Evolutionary conservation across 2,797 vertebrate genomes (phyloP), one percentile per base, ranked within the genome.

Genomic region (Molossus molossus): DNA sequence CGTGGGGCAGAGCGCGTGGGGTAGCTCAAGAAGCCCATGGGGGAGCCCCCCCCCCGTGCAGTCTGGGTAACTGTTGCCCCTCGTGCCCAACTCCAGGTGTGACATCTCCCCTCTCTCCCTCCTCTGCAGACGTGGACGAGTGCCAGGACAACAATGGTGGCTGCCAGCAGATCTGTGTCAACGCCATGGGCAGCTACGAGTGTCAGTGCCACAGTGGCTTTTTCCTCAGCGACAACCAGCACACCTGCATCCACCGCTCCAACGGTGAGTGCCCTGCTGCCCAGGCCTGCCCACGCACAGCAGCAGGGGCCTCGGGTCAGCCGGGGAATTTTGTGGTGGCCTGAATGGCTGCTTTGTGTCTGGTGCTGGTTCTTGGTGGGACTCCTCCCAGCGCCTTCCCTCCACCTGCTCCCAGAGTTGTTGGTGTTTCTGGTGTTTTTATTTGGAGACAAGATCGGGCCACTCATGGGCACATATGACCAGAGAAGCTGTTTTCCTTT

Each of bases 181-280:
- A 99, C 84, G 99, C 99, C 33, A 99, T 99, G 99, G 99, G 99
- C 94, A 99, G 99, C 98, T 99, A 99, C 4, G 99, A 99, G 97
- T 99, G 99, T 77, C 99, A 98, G 95, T 99, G 99, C 98, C 99
- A 99, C 72, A 97, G 99, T 0, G 99, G 99, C 45, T 99, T 99
- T 97, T 99, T 99, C 98, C 99, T 99, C 97, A 99, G 99, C 25
- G 99, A 99, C 98, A 99, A 99, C 98, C 99, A 99, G 97, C 99
- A 99, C 81, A 99, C 99, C 97, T 99, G 99, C 97, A 99, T 99
- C 98, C 99, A 99, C 98, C 99, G 99, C 98, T 99, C 99, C 81
- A 98, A 99, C n/a, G 99, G 99, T 99, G 98, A 99, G 99, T 98
- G 4, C n/a, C 11, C 1, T 1, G 70, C n/a, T 33, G 33, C 33